A percentile compares a stretch with the other conserved stretches of the same genome.
These are phyloP conservation scores for Bicyclus anynana DNA, from an alignment of 1,140 invertebrate species.

Conservation along the genomic window DNA sequence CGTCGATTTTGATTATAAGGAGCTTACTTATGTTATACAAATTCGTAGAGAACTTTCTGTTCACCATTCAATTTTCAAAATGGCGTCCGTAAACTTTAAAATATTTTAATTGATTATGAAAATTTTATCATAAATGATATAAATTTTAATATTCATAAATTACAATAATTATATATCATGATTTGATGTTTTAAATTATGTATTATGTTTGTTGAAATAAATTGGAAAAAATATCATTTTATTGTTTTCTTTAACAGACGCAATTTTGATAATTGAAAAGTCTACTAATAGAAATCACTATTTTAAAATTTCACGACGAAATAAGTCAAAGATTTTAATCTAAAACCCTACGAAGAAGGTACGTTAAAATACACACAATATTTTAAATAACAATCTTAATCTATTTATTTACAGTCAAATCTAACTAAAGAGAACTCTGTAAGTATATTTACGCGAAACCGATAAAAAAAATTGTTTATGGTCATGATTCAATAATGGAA, in stretches of 20 bases:
- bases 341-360: slow-evolving; percentile 36
- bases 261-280: slow-evolving; percentile 7
- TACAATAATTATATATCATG: too few species aligned
- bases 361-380: slow-evolving; percentile 53
- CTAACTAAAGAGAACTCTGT: slow-evolving; percentile 28
- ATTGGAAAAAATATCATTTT: too few species aligned
- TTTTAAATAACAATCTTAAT: slow-evolving; percentile 58
- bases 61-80: slow-evolving; percentile 37
- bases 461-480: slow-evolving; percentile 7
- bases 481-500: slow-evolving; percentile 14
- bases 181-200: too few species aligned
- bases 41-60: slow-evolving; percentile 63
- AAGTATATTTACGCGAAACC: slow-evolving; percentile 13
- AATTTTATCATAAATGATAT: too few species aligned
- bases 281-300: slow-evolving; percentile 31
- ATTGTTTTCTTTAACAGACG: slow-evolving; percentile 9
- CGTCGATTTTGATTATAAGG: slow-evolving; percentile 52
- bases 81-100: slow-evolving; percentile 26
- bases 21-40: slow-evolving; percentile 59
- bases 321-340: slow-evolving; percentile 35
- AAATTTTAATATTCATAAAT: too few species aligned
- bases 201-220: too few species aligned
- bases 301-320: slow-evolving; percentile 31
- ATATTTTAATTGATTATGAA: background rate
- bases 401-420: slow-evolving; percentile 56